Conservation (phyloP, 2,113 vertebrate species). For the Dinomys branickii region DNA sequence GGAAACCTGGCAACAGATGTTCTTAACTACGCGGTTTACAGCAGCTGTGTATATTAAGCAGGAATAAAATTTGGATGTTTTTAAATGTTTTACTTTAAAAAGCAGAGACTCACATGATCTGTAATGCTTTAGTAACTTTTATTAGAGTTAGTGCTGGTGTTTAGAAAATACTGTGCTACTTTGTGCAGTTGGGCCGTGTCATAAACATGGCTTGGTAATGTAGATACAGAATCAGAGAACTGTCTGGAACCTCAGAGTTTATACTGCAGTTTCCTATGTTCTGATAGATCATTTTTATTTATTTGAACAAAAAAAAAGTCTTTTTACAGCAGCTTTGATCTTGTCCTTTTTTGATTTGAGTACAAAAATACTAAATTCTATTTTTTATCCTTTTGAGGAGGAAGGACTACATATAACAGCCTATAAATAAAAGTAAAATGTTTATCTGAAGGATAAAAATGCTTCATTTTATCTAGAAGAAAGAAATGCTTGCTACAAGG, state of each 20-base stretch:
- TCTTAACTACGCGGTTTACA: neutral
- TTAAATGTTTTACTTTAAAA: slow-evolving; percentile 23
- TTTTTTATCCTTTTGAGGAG: neutral
- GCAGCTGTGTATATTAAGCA: neutral
- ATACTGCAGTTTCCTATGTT: neutral
- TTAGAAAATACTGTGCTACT: neutral
- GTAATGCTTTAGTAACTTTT: slow-evolving; percentile 7
- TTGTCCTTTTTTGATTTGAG: slow-evolving; percentile 17
- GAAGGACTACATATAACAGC: neutral
- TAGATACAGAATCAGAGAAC: neutral
- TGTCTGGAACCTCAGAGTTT: neutral
- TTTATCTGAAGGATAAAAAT: slow-evolving; percentile 33
- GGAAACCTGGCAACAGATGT: neutral
- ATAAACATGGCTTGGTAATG: neutral
- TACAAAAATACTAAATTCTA: neutral
- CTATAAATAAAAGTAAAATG: slow-evolving; percentile 38
- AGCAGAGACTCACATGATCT: neutral
- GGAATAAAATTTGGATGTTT: neutral
- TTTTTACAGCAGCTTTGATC: neutral
- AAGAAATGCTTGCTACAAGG: neutral
- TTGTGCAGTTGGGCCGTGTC: neutral
- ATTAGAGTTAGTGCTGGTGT: neutral
- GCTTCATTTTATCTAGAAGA: neutral
- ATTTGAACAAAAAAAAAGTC: neutral
- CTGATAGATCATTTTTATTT: slow-evolving; percentile 21